phyloP scores from a whole-genome alignment of 1,140 invertebrate genomes.

The Drosophila ficusphila region DNA sequence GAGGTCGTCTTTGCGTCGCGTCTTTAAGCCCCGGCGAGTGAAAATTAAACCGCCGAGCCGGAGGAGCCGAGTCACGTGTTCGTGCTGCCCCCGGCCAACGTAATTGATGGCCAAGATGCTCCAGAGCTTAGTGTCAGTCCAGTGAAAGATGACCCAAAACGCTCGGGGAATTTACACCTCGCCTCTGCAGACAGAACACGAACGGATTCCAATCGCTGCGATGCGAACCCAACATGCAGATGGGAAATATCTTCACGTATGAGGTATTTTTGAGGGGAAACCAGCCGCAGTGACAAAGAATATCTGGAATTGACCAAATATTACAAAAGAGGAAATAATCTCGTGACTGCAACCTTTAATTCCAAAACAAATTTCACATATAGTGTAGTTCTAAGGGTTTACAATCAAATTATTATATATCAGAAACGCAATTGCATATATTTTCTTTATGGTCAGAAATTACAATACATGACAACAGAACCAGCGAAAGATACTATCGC shows the following conservation, averaged over 20 bases:
- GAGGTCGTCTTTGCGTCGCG: not conserved
- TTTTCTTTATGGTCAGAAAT: too few relatives aligned
- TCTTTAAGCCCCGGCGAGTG: not conserved
- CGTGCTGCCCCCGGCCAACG: constrained; percentile 23
- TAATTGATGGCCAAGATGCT: constrained; percentile 62
- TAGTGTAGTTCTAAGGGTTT: too few relatives aligned
- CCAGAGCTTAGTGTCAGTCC: constrained; percentile 36
- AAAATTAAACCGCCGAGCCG: constrained; percentile 22
- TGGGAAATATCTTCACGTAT: not conserved
- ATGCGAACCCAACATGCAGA: constrained; percentile 4
- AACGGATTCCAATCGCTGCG: constrained; percentile 2
- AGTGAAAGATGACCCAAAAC: constrained; percentile 50
- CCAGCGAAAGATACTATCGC: too few relatives aligned
- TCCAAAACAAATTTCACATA: too few relatives aligned
- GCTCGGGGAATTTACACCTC: constrained; percentile 34
- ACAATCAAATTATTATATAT: too few relatives aligned
- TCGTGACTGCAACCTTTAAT: too few relatives aligned
- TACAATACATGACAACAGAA: too few relatives aligned
- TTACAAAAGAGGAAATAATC: too few relatives aligned
- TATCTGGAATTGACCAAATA: not conserved
- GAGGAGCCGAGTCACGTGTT: constrained; percentile 45
- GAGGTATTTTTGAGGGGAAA: not conserved
- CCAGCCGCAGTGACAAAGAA: not conserved
- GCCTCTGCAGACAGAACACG: not conserved
- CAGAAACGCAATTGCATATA: too few relatives aligned